A percentile compares a stretch with the other conserved stretches of the same genome.
phyloP scores from a whole-genome alignment of 2,113 vertebrate species.

The Cyanocitta stelleri region DNA sequence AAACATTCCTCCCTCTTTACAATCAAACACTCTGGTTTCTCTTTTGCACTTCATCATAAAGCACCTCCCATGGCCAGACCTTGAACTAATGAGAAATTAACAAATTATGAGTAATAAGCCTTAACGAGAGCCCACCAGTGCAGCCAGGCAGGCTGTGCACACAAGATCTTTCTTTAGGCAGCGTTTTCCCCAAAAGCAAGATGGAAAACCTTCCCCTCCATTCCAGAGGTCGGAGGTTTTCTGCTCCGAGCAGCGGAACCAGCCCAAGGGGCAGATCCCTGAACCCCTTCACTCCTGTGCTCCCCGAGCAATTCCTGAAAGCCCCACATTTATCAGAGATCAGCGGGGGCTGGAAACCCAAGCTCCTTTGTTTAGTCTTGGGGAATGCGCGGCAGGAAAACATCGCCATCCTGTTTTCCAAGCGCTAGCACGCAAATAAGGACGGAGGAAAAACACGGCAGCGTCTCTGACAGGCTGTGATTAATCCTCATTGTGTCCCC shows the following conservation, averaged over 20 bases:
- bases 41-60: neutral
- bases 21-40: neutral
- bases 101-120: neutral
- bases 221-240: neutral
- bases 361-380: constrained; percentile 65
- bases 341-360: neutral
- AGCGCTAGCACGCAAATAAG: constrained; percentile 36
- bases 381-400: constrained; percentile 49
- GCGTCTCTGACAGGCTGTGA: constrained; percentile 6
- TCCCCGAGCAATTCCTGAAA: neutral
- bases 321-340: neutral
- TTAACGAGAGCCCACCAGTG: neutral
- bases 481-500: constrained; percentile 31
- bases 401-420: constrained; percentile 66
- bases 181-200: neutral
- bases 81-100: neutral
- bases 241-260: neutral
- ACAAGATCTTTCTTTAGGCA: neutral
- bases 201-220: neutral
- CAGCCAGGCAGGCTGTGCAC: neutral
- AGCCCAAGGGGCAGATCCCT: neutral
- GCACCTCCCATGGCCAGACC: neutral
- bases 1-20: neutral
- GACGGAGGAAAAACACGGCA: constrained; percentile 35
- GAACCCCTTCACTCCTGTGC: neutral